phyloP scores from a whole-genome alignment of 2,888 invertebrate species.

The Lumbricus terrestris region DNA sequence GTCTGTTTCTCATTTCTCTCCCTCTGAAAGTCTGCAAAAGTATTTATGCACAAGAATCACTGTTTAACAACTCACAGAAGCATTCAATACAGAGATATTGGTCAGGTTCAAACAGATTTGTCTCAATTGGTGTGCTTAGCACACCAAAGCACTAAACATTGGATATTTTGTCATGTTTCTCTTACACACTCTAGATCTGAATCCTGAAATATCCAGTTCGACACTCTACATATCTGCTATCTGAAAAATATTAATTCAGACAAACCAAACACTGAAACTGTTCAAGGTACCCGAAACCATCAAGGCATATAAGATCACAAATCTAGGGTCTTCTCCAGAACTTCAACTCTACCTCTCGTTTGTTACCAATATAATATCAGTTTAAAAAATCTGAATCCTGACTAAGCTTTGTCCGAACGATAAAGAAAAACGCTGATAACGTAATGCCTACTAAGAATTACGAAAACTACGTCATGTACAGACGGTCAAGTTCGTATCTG shows the following conservation, averaged over 20 bases:
- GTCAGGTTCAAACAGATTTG: neutral
- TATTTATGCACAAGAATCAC: neutral
- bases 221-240: neutral
- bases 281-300: too few species aligned
- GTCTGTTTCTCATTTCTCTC: neutral
- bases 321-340: too few species aligned
- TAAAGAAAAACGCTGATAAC: neutral
- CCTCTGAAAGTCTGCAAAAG: neutral
- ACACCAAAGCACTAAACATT: neutral
- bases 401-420: neutral
- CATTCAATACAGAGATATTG: neutral
- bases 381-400: neutral
- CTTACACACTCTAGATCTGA: too few species aligned
- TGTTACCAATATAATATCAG: neutral
- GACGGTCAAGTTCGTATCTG: neutral
- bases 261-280: too few species aligned
- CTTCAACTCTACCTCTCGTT: too few species aligned
- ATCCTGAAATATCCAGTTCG: neutral
- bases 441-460: neutral
- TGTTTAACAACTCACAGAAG: neutral
- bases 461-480: neutral
- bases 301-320: too few species aligned
- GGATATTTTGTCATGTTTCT: neutral
- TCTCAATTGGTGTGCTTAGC: neutral
- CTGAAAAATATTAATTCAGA: neutral